Conservation (phyloP, 2,113 vertebrate genomes). For the Colius striatus region DNA sequence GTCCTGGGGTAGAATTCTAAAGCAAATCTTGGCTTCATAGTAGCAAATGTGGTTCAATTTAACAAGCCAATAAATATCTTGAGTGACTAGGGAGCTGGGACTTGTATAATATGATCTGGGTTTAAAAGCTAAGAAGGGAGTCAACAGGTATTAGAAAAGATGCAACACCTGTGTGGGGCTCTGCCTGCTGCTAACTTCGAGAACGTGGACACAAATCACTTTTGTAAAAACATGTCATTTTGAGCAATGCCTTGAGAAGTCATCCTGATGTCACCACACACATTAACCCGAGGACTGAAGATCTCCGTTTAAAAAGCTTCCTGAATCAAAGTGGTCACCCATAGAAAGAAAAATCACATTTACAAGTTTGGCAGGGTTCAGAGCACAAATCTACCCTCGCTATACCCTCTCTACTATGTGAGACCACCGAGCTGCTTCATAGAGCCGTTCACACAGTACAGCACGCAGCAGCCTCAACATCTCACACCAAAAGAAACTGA, state of each 20-base stretch:
- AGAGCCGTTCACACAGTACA: background rate
- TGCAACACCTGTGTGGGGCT: background rate
- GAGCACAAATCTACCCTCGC: background rate
- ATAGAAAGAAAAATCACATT: background rate
- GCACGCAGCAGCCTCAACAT: background rate
- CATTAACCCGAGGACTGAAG: background rate
- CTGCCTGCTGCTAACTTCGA: background rate
- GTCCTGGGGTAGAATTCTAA: background rate
- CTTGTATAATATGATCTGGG: background rate
- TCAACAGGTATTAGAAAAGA: background rate
- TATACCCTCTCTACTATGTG: background rate
- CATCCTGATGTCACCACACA: fast-evolving
- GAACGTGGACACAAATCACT: background rate
- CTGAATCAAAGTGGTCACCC: background rate
- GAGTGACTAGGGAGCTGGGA: constrained; percentile 9
- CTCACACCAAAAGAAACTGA: background rate
- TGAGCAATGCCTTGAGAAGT: background rate
- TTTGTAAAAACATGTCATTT: background rate
- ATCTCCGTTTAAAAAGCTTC: background rate
- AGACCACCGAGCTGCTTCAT: background rate
- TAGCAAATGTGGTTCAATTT: constrained; percentile 12
- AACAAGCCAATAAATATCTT: constrained; percentile 35
- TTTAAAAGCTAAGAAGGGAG: background rate
- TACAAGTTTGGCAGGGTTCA: background rate
- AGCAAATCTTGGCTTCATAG: background rate